Evolutionary conservation across 2,113 vertebrate genomes (phyloP).

Genomic region (Cheilinus undulatus): DNA sequence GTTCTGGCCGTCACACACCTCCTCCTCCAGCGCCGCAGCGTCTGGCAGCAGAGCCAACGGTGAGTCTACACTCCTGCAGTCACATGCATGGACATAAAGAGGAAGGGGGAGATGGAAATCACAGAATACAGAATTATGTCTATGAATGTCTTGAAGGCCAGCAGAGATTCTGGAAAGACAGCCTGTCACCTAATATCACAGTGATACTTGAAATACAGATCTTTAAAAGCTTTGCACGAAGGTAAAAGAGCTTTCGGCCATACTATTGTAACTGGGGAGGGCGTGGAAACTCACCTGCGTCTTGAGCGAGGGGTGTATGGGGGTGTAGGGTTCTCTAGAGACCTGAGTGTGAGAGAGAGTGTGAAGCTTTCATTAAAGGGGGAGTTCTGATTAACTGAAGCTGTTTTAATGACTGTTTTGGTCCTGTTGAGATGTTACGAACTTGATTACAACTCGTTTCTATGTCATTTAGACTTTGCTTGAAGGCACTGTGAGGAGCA

Average conservation of each 20-base stretch:
- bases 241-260: not conserved
- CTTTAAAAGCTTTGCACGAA: not conserved
- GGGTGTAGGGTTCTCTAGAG: constrained; percentile 93
- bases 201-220: no score
- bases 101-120: not conserved
- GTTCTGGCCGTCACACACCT: constrained; percentile 87
- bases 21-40: constrained; percentile 88
- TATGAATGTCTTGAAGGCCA: no score
- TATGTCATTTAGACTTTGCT: no score
- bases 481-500: not conserved
- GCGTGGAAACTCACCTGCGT: constrained; percentile 85
- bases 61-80: constrained; percentile 88
- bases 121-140: not conserved
- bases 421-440: no score
- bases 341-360: constrained; percentile 81
- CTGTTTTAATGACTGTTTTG: no score
- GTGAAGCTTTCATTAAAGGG: not conserved
- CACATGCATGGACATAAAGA: not conserved
- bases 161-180: no score
- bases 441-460: no score
- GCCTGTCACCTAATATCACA: no score
- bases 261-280: constrained; percentile 14
- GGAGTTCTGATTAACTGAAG: not conserved
- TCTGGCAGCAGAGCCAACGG: constrained; percentile 86
- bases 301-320: constrained; percentile 93